These are phyloP conservation scores for Miltochrista miniata DNA, from an alignment of 2,888 invertebrate genomes.

Conservation along the genomic window DNA sequence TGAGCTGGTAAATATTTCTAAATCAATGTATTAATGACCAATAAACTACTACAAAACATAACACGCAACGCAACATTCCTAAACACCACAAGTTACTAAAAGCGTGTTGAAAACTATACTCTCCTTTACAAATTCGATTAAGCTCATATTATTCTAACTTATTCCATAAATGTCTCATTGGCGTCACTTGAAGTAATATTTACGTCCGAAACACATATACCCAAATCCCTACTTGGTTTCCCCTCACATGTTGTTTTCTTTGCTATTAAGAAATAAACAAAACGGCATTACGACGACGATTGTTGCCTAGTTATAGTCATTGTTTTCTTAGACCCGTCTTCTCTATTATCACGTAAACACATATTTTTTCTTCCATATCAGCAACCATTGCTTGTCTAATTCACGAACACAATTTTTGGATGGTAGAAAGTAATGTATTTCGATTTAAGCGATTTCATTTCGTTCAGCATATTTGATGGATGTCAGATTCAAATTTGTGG, in stretches of 20 bases:
- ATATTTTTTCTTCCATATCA: constrained; percentile 9
- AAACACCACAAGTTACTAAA: no score
- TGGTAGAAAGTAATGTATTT: constrained; percentile 30
- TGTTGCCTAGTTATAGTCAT: constrained; percentile 39
- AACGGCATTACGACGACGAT: constrained; percentile 51
- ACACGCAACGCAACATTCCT: no score
- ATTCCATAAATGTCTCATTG: constrained; percentile 20
- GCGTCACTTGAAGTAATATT: constrained; percentile 26
- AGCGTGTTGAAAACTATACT: not conserved
- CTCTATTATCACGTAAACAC: constrained; percentile 21
- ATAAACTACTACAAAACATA: no score
- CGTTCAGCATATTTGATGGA: constrained; percentile 15
- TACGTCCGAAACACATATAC: constrained; percentile 16
- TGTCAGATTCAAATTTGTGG: constrained; percentile 39
- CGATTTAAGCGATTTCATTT: constrained; percentile 7
- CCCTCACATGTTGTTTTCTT: constrained; percentile 49
- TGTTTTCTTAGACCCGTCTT: constrained; percentile 48
- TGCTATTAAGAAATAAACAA: constrained; percentile 62
- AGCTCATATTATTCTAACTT: constrained; percentile 4
- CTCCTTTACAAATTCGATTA: no score
- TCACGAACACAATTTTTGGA: constrained; percentile 1
- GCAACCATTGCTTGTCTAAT: constrained; percentile 26
- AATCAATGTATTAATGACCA: no score
- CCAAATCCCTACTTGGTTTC: constrained; percentile 35
- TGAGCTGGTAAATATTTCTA: no score